A percentile compares a stretch with the other conserved stretches of the same genome.
These are phyloP conservation scores for Sitta europaea DNA, from an alignment of 2,113 vertebrate species.

Conservation along the genomic window DNA sequence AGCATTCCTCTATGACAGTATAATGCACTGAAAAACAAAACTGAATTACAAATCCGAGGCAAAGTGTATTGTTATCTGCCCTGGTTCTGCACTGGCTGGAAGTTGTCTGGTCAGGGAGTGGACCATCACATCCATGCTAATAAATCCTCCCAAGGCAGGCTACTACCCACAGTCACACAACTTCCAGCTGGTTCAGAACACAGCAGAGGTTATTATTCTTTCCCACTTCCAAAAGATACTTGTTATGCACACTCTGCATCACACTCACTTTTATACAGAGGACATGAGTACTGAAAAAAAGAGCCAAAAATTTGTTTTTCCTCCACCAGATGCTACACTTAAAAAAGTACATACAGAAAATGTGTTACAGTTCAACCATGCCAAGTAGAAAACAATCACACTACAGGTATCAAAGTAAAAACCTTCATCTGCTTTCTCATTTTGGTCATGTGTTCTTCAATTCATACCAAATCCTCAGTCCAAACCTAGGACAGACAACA, in stretches of 20 bases:
- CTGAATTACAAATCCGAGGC: background rate
- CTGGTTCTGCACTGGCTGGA: background rate
- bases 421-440: background rate
- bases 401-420: background rate
- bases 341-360: background rate
- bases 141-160: background rate
- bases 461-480: background rate
- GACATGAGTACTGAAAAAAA: background rate
- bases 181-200: background rate
- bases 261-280: background rate
- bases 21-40: background rate
- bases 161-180: rapidly evolving
- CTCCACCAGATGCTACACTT: background rate
- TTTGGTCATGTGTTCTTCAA: background rate
- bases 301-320: background rate
- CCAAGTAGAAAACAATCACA: rapidly evolving
- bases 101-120: background rate
- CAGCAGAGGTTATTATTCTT: background rate
- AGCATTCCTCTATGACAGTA: background rate
- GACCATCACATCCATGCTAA: background rate
- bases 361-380: background rate
- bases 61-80: background rate
- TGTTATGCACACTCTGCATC: background rate
- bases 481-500: background rate
- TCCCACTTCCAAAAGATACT: background rate